These are phyloP conservation scores for Nylanderia fulva DNA, from an alignment of 1,140 invertebrate species.

Conservation along the genomic window DNA sequence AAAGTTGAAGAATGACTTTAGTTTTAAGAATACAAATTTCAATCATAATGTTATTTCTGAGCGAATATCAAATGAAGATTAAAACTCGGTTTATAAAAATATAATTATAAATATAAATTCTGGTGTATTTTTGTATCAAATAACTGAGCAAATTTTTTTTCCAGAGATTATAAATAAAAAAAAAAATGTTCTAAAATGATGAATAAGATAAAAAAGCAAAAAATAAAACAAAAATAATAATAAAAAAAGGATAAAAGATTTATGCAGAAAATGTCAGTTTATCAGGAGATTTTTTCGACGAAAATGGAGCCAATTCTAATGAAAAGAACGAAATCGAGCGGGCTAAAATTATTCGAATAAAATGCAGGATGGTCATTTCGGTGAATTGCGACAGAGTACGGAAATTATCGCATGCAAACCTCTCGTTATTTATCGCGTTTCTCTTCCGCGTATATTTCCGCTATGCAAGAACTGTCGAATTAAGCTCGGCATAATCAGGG, in stretches of 20 bases:
- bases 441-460: neutral
- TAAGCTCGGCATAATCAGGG: conserved; percentile 34
- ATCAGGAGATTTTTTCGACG: neutral
- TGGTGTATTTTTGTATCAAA: neutral
- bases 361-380: neutral
- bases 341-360: conserved; percentile 29
- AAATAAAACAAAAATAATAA: neutral
- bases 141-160: neutral
- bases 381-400: conserved; percentile 5
- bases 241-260: neutral
- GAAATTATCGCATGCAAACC: neutral
- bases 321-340: conserved; percentile 5
- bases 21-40: neutral
- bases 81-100: neutral
- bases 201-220: neutral
- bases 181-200: neutral
- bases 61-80: conserved; percentile 5
- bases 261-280: neutral
- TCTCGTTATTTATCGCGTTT: conserved; percentile 4
- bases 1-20: conserved; percentile 1
- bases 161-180: neutral
- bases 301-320: neutral
- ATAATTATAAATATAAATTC: conserved; percentile 5
- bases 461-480: conserved; percentile 43
- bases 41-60: neutral